Evolutionary conservation across 2,113 vertebrate species (phyloP).

Genomic region (Ceyx cyanopectus): DNA sequence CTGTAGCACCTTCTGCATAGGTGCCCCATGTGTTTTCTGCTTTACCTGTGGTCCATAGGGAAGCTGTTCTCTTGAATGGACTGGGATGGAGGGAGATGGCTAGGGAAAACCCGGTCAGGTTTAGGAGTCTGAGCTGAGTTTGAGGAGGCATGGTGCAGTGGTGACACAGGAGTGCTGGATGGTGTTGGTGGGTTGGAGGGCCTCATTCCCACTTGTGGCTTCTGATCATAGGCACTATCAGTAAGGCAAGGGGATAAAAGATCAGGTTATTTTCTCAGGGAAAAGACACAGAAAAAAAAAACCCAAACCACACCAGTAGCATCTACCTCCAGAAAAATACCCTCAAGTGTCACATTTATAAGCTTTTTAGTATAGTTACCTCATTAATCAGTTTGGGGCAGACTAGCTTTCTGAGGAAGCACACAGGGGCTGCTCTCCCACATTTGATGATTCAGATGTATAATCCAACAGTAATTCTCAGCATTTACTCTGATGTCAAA

Average conservation of each 20-base stretch:
- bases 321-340: background rate
- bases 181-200: conserved; percentile 94
- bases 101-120: conserved; percentile 89
- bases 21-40: rapidly evolving
- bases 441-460: background rate
- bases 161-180: conserved; percentile 95
- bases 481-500: background rate
- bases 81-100: conserved; percentile 89
- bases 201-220: conserved; percentile 98
- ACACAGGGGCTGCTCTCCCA: background rate
- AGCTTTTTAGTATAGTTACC: background rate
- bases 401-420: background rate
- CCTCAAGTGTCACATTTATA: background rate
- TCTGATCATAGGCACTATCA: conserved; percentile 98
- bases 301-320: background rate
- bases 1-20: background rate
- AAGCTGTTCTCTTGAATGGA: conserved; percentile 89
- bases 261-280: background rate
- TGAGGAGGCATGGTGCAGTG: conserved; percentile 94
- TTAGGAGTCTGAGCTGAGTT: conserved; percentile 90
- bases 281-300: background rate
- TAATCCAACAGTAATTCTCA: background rate
- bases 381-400: background rate
- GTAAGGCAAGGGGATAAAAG: background rate
- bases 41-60: conserved; percentile 92